Evolutionary conservation across 2,797 vertebrate species (phyloP), one percentile per base, ranked within the genome.

Genomic region (Epinephelus awoara): DNA sequence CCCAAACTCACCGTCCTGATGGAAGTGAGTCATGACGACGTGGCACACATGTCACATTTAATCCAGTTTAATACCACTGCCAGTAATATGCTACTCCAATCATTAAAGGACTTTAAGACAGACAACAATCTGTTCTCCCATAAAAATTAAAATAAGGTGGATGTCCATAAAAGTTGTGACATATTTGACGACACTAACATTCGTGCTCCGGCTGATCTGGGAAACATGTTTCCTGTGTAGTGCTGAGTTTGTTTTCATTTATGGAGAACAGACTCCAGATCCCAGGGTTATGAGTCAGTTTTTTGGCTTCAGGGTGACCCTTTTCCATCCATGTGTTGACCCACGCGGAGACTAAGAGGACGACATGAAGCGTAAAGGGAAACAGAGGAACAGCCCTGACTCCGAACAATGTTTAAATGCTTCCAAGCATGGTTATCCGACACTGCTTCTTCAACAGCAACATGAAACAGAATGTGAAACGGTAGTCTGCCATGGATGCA

Each of bases 241-340:
- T 25, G 75, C 75, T 66, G 75, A 71, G 77, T 10, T 84, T 64
- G 83, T 82, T 81, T 85, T 85, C n/a, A 65, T 86, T 84, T 29
- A 82, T 64, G 75, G 63, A 76, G 76, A 77, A 58, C 70, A 73
- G 80, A 64, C 50, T 51, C 14, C 69, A 58, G 79, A 79, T 85
- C 77, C 69, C 67, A 71, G 80, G 59, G 70, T 77, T 38, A 54
- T 82, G 85, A 83, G 27, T 89, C 75, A 79, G 2, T 13, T 23
- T 67, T 47, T 68, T 85, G 81, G 67, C 75, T 75, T 6, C 17
- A 25, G 11, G 49, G 40, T 29, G 77, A 84, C 77, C 67, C 58
- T 21, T 77, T 89, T 88, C 87, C 85, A 59, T 79, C 68, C 65
- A 56, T 44, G 27, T 56, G 77, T 67, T 77, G 83, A 89, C 77